Conservation (phyloP, 1,140 invertebrate species). For the Aphelenchoides fujianensis region DNA sequence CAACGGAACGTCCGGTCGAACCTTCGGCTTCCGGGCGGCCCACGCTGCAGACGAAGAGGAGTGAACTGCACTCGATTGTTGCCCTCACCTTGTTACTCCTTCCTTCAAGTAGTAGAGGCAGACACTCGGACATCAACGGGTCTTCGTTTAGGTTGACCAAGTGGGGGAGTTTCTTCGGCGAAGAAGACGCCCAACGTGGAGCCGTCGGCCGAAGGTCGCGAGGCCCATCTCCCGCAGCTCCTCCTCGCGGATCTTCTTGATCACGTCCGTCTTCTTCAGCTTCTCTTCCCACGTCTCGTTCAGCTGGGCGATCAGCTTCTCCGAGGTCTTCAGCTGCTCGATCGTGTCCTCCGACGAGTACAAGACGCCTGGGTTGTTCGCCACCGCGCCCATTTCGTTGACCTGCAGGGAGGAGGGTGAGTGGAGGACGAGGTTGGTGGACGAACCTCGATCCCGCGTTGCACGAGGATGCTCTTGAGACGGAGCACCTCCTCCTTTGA, state of each 20-base stretch:
- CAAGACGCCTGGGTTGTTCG: slow-evolving; percentile 64
- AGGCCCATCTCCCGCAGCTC: slow-evolving; percentile 99
- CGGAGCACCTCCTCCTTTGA: slow-evolving; percentile 97
- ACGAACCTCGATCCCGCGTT: slow-evolving; percentile 86
- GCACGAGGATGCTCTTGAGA: slow-evolving; percentile 83
- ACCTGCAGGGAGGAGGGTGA: too few relatives aligned
- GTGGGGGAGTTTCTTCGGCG: slow-evolving; percentile 96
- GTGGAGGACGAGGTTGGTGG: too few relatives aligned
- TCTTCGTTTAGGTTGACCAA: slow-evolving; percentile 98
- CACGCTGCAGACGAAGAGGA: slow-evolving; percentile 68
- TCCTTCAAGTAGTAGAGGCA: slow-evolving; percentile 99
- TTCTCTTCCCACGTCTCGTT: slow-evolving; percentile 99
- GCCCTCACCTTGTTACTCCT: slow-evolving; percentile 74
- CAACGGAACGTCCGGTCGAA: slow-evolving; percentile 86
- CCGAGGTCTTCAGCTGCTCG: slow-evolving; percentile 93
- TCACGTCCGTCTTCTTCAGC: slow-evolving; percentile 88
- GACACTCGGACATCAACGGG: slow-evolving; percentile 94
- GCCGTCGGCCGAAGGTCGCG: slow-evolving; percentile 91
- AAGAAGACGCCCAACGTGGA: slow-evolving; percentile 94
- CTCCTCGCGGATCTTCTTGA: slow-evolving; percentile 75
- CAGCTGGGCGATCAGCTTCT: slow-evolving; percentile 97
- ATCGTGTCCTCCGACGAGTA: slow-evolving; percentile 83
- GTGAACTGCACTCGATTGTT: too few relatives aligned
- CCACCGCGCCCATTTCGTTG: slow-evolving; percentile 71
- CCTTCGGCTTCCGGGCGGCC: slow-evolving; percentile 83